Base-by-base conservation (phyloP, 2,888 invertebrate species). In the Drosophila falleni region DNA sequence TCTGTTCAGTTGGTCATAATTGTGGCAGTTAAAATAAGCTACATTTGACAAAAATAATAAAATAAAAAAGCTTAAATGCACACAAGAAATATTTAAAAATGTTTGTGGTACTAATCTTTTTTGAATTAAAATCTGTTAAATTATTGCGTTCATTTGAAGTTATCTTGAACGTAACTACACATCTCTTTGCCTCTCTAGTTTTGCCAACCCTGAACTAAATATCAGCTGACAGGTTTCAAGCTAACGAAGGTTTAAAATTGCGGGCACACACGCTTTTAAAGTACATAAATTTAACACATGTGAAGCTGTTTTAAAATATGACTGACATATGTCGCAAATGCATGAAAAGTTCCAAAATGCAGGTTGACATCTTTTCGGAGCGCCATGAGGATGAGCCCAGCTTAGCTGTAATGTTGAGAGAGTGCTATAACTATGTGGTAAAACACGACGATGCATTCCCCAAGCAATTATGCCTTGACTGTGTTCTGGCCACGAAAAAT, bases 401-500 rank as follows among this genome's bases (percentile, higher is more conserved):
- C 23, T 39, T 54, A n/a, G 62, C 62, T 5, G 31, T 23, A 4
- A 62, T 62, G 55, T n/a, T 62, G n/a, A 16, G 11, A 3, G 11
- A 37, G 15, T 54, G 46, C n/a, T 13, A 47, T 9, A 47, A 54
- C 5, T 39, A n/a, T 8, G 46, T 46, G 9, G 23, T 55, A 15
- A 31, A 37, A 0, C 41, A 5, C 5, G 31, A 55, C 23, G 55
- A 62, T 55, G 19, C 29, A 15, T n/a, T 54, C 31, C 62, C 61
- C 0, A 53, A 62, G 15, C 62, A 62, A 31, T 11, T 62, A 31
- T 62, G 62, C 15, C 55, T 62, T 9, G 55, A 62, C 15, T 62
- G 62, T 19, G 46, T 44, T 4, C 9, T 62, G 31, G 29, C 29
- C 5, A 54, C 55, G 2, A 23, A 62, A 13, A 47, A 11, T 11